Percentiles rank a stretch among this genome's conserved stretches.
phyloP scores from a whole-genome alignment of 2,797 vertebrate genomes.

The Gadopsis marmoratus region DNA sequence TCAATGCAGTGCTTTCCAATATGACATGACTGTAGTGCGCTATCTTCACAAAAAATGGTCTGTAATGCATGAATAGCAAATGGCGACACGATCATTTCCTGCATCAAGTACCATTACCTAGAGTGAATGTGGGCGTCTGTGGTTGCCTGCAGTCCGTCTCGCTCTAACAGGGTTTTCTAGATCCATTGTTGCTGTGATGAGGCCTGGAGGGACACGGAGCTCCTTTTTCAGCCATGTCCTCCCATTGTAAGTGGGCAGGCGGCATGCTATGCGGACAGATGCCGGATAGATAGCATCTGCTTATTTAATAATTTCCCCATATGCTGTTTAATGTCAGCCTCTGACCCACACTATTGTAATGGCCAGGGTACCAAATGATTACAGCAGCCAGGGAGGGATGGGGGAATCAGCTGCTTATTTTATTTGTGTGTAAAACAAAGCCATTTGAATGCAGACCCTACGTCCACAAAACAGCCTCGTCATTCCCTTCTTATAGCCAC shows the following conservation, averaged over 20 bases:
- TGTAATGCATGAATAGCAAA: constrained; percentile 6
- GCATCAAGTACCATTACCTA: constrained; percentile 29
- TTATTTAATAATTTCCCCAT: constrained; percentile 52
- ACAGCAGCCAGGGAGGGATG: constrained; percentile 35
- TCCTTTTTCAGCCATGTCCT: constrained; percentile 16
- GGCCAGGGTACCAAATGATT: constrained; percentile 11
- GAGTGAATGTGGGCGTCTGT: constrained; percentile 41
- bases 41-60: constrained; percentile 19
- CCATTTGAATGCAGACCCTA: not conserved
- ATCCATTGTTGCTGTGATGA: constrained; percentile 17
- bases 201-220: constrained; percentile 12
- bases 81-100: constrained; percentile 28
- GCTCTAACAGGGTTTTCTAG: constrained; percentile 34
- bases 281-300: constrained; percentile 56
- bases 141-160: constrained; percentile 40
- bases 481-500: not conserved
- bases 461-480: constrained; percentile 1
- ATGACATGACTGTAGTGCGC: constrained; percentile 2
- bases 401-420: constrained; percentile 42
- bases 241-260: constrained; percentile 31
- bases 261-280: constrained; percentile 12
- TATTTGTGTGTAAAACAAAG: constrained; percentile 34
- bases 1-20: not conserved
- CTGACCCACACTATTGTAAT: constrained; percentile 16
- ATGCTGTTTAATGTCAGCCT: constrained; percentile 46